Percentiles rank a stretch among this genome's conserved stretches.
These are phyloP conservation scores for Polypterus bichir DNA, from an alignment of 2,113 vertebrate species.

Conservation along the genomic window DNA sequence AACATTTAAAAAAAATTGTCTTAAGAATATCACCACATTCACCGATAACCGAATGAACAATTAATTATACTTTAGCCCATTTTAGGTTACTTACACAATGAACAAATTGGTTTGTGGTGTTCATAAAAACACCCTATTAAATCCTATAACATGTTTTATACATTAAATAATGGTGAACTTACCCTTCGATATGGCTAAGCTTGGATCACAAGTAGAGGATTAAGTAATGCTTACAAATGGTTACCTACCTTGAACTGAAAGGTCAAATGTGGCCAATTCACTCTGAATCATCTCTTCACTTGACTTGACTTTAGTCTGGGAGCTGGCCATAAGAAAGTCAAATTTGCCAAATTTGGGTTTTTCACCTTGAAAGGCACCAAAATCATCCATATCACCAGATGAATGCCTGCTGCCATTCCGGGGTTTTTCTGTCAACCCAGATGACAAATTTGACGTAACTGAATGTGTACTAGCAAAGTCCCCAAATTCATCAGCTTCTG, in stretches of 20 bases:
- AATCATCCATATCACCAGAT: conserved; percentile 65
- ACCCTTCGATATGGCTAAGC: no score
- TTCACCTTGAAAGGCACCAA: conserved; percentile 83
- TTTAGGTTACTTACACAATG: no score
- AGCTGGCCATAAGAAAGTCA: conserved; percentile 85
- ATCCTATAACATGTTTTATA: no score
- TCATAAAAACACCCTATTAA: no score
- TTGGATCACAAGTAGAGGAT: conserved; percentile 6
- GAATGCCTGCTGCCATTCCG: conserved; percentile 18
- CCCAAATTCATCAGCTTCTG: conserved; percentile 53
- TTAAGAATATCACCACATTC: no score
- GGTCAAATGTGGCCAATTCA: conserved; percentile 90
- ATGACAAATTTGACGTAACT: conserved; percentile 36
- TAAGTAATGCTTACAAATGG: background rate
- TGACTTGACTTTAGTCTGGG: conserved; percentile 87
- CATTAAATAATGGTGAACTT: no score
- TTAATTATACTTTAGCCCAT: no score
- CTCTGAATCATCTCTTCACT: conserved; percentile 97
- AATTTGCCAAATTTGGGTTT: conserved; percentile 96
- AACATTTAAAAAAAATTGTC: no score
- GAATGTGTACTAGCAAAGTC: conserved; percentile 61
- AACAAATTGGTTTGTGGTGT: no score
- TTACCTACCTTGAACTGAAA: conserved; percentile 88
- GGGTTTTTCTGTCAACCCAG: conserved; percentile 17
- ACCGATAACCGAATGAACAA: no score